Evolutionary conservation across 2,113 vertebrate species (phyloP), one percentile per base, ranked within the genome.

Genomic region (Ivindomyrus marchei): DNA sequence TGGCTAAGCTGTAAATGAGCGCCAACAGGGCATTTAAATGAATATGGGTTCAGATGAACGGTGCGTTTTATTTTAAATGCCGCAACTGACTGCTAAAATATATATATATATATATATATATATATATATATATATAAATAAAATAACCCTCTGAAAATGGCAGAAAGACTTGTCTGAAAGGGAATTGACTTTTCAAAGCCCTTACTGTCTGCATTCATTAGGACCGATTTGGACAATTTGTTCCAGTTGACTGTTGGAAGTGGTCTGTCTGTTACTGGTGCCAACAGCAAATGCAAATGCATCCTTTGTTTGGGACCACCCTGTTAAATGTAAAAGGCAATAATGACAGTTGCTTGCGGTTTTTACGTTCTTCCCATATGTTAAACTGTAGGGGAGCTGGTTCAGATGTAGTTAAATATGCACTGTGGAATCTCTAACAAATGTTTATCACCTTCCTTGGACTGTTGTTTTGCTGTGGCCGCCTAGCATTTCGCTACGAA

Each of bases 21-120:
- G 84, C 80, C 66, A 85, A 62, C 89, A 85, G 89, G 52, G 77
- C 52, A 62, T 85, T 52, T 56, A 62, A 85, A 85, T 85, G 89
- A 85, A 27, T n/a, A 50, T 39, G 49, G 36, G 19, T 58, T 77
- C 50, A 19, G 24, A 58, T 53, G 47, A 50, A 70, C n/a, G 47
- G 10, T 17, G 50, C 9, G 21, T 85, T 89, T 89, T 56, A 39
- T 84, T 85, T 70, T 70, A 70, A 84, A 84, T 84, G 77, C 36
- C 8, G 89, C 89, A 47, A 19, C 49, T 10, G 45, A 46, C 88
- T 83, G 88, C 66, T 80, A 52, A 21, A 89, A 89, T 24, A 24
- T 31, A 46, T 24, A 47, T 47, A 9, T 50, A 50, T 39, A 80
- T 36, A 39, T 50, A 83, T 80, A 39, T 39, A 84, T 45, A 45